phyloP scores from a whole-genome alignment of 2,113 vertebrate genomes.

The Osmerus eperlanus region DNA sequence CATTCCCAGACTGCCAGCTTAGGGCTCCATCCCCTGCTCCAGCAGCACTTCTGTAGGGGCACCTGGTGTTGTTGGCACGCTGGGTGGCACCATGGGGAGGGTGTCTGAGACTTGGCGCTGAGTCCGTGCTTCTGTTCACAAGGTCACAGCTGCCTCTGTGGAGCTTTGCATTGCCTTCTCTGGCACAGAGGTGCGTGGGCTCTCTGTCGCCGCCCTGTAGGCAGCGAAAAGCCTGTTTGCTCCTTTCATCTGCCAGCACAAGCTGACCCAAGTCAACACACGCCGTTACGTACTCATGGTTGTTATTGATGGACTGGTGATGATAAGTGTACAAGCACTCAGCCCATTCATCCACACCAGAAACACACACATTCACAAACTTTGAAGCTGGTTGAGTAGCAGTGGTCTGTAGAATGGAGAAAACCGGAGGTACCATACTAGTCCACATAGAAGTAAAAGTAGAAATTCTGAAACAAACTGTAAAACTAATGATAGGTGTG shows the following conservation, averaged over 20 bases:
- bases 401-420: conserved; percentile 2
- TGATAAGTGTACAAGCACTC: conserved; percentile 27
- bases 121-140: conserved; percentile 61
- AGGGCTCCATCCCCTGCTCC: conserved; percentile 35
- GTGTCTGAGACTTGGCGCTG: conserved; percentile 59
- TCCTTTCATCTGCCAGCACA: conserved; percentile 55
- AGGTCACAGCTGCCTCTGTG: conserved; percentile 71
- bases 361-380: conserved; percentile 1
- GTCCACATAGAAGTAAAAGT: neutral
- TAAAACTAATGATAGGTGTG: conserved; percentile 41
- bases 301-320: neutral
- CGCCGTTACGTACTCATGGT: conserved; percentile 44
- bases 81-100: conserved; percentile 48
- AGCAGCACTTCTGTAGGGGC: conserved; percentile 64
- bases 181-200: conserved; percentile 51
- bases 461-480: conserved; percentile 6
- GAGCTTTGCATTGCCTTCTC: conserved; percentile 58
- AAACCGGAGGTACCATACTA: neutral
- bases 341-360: conserved; percentile 16
- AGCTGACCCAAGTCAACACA: conserved; percentile 49
- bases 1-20: conserved; percentile 40
- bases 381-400: conserved; percentile 4
- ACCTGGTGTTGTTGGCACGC: conserved; percentile 67
- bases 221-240: conserved; percentile 47
- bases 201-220: conserved; percentile 49